phyloP scores from a whole-genome alignment of 2,888 invertebrate species.

The Morinoia aosen region DNA sequence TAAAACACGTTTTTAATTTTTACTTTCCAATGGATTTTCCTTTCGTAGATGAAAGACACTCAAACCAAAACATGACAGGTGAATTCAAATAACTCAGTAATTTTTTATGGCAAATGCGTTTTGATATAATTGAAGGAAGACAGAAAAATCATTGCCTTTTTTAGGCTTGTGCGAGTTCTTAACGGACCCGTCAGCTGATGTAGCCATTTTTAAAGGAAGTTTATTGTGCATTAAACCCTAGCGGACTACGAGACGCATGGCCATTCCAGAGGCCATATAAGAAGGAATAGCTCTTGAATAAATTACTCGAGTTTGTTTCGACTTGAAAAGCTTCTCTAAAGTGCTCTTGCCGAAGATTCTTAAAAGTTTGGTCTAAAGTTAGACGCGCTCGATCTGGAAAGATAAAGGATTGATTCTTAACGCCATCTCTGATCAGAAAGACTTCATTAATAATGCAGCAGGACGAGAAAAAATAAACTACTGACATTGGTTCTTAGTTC shows the following conservation, averaged over 20 bases:
- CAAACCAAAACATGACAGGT: no score
- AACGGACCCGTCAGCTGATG: background rate
- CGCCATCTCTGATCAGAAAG: background rate
- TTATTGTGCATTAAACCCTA: background rate
- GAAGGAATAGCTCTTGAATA: background rate
- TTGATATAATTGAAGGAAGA: no score
- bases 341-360: background rate
- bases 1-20: no score
- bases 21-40: no score
- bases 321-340: background rate
- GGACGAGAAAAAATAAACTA: background rate
- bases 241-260: background rate
- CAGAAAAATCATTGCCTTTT: no score
- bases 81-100: no score
- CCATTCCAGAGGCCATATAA: background rate
- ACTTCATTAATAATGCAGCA: background rate
- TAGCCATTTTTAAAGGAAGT: background rate
- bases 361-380: background rate
- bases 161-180: background rate
- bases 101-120: no score
- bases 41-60: no score
- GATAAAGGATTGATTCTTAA: background rate
- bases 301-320: background rate
- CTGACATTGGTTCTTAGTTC: background rate
- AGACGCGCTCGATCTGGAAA: background rate